Conservation (phyloP, 2,797 vertebrate genomes). For the Cyclopterus lumpus region DNA sequence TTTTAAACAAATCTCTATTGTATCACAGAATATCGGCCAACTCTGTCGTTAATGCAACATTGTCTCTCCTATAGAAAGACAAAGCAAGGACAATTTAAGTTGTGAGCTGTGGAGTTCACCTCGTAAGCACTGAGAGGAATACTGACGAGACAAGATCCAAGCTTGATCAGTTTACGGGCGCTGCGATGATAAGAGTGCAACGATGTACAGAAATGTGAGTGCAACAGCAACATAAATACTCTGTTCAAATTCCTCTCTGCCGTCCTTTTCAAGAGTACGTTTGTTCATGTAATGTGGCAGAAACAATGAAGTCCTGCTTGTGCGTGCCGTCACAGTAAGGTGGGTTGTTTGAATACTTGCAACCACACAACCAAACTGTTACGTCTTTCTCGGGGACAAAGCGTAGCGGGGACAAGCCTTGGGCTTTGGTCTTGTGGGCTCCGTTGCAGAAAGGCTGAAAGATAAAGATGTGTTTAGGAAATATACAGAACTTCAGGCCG, state of each 20-base stretch:
- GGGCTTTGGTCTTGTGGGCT: constrained; percentile 79
- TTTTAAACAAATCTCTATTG: background rate
- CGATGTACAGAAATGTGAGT: background rate
- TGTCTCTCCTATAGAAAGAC: background rate
- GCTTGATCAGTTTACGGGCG: background rate
- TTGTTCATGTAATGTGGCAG: constrained; percentile 39
- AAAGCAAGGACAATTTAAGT: background rate
- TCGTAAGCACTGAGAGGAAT: background rate
- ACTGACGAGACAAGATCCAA: background rate
- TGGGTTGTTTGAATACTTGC: constrained; percentile 84
- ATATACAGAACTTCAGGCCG: background rate
- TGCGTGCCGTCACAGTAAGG: constrained; percentile 85
- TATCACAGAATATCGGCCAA: background rate
- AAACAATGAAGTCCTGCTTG: constrained; percentile 72
- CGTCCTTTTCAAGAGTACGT: constrained; percentile 34
- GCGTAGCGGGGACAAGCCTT: constrained; percentile 77
- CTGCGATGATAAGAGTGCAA: background rate
- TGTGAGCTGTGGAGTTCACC: background rate
- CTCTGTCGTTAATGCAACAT: background rate
- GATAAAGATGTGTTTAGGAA: background rate
- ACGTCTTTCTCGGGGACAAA: constrained; percentile 79
- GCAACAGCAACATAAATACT: background rate
- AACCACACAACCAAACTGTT: constrained; percentile 84
- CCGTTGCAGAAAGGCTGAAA: constrained; percentile 90
- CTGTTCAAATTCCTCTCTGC: background rate